A percentile compares a stretch with the other conserved stretches of the same genome.
phyloP scores from a whole-genome alignment of 1,140 invertebrate species.

The Drosophila mauritiana region DNA sequence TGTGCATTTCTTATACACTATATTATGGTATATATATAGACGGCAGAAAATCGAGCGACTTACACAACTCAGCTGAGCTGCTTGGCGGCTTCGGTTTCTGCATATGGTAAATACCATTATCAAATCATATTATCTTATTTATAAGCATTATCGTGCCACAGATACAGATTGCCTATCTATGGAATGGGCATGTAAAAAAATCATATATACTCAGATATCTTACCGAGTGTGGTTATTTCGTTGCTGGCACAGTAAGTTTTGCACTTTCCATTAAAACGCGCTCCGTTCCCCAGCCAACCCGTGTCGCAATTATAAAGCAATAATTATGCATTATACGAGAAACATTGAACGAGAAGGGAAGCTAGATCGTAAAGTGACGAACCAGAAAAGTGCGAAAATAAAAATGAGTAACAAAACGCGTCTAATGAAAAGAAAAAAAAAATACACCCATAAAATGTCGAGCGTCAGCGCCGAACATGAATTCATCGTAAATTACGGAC shows the following conservation, averaged over 20 bases:
- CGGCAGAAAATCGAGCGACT: conserved; percentile 2
- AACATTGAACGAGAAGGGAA: conserved; percentile 9
- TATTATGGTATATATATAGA: background rate
- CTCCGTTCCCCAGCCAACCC: conserved; percentile 24
- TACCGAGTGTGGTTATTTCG: conserved; percentile 75
- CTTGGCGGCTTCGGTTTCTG: conserved; percentile 69
- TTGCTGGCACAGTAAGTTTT: conserved; percentile 80
- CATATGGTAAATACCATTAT: conserved; percentile 84
- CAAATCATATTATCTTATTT: conserved; percentile 84
- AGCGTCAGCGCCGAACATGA: conserved; percentile 55
- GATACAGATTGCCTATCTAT: conserved; percentile 83
- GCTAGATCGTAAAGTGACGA: conserved; percentile 55
- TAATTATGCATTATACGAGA: conserved; percentile 25
- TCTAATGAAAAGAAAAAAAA: conserved; percentile 53
- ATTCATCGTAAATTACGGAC: conserved; percentile 69
- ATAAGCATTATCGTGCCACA: conserved; percentile 84
- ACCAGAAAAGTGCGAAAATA: conserved; percentile 35
- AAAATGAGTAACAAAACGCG: conserved; percentile 35
- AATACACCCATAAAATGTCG: conserved; percentile 57
- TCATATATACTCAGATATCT: conserved; percentile 70
- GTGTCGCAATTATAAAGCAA: conserved; percentile 24
- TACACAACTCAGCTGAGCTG: conserved; percentile 6
- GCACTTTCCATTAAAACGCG: conserved; percentile 80
- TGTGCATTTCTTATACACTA: background rate
- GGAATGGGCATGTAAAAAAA: conserved; percentile 80